phyloP scores from a whole-genome alignment of 2,797 vertebrate genomes.

The Naso thynnoides region DNA sequence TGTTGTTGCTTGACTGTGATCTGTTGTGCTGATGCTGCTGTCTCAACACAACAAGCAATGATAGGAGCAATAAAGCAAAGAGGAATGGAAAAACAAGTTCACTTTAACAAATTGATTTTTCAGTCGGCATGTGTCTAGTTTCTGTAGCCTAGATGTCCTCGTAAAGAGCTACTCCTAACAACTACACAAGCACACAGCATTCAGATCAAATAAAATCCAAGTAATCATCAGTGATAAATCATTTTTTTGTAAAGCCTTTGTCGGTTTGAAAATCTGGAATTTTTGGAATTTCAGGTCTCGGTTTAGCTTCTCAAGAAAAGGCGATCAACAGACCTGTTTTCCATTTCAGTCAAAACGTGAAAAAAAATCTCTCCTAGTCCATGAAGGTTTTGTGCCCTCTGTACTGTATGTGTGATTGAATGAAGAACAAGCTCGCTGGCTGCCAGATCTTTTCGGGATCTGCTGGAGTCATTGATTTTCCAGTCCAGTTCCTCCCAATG shows the following conservation, averaged over 20 bases:
- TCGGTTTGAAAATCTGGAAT: neutral
- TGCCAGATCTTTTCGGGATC: slow-evolving; percentile 70
- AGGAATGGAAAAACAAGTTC: no score
- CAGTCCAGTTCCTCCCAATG: slow-evolving; percentile 78
- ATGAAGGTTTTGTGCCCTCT: slow-evolving; percentile 5
- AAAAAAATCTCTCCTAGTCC: slow-evolving; percentile 3
- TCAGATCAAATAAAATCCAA: neutral
- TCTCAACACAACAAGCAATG: no score
- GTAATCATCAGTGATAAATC: neutral
- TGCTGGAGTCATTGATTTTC: slow-evolving; percentile 77
- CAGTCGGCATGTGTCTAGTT: no score
- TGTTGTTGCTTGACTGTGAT: no score
- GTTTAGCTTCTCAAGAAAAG: slow-evolving; percentile 8
- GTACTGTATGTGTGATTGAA: slow-evolving; percentile 31
- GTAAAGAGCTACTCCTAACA: neutral
- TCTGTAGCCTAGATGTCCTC: no score
- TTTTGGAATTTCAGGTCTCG: neutral
- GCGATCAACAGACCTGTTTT: neutral
- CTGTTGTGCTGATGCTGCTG: no score
- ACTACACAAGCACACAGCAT: neutral
- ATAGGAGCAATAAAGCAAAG: no score
- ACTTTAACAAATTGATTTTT: neutral
- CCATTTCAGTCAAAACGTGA: neutral
- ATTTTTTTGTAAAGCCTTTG: neutral
- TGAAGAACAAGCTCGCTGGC: slow-evolving; percentile 39